Conservation (phyloP, 2,113 vertebrate genomes). For the Cryptomyrus ogoouensis region DNA sequence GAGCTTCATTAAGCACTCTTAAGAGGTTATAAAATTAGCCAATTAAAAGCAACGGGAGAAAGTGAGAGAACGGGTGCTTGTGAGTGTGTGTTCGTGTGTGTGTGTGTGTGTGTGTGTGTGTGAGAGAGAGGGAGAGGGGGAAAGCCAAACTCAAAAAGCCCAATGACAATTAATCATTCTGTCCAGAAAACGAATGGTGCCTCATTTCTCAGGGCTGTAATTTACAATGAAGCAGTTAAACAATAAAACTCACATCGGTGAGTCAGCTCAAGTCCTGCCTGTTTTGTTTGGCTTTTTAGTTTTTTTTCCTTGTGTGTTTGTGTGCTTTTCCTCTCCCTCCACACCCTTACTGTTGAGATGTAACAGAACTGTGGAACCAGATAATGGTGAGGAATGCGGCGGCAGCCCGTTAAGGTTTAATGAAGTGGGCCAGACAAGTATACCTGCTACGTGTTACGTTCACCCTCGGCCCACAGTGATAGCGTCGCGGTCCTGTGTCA, state of each 20-base stretch:
- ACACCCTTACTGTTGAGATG: constrained; percentile 24
- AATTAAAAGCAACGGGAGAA: constrained; percentile 52
- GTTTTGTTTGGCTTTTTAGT: constrained; percentile 11
- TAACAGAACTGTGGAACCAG: constrained; percentile 40
- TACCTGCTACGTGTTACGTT: constrained; percentile 23
- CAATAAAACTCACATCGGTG: constrained; percentile 57
- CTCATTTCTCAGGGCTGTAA: constrained; percentile 52
- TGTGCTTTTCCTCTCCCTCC: not conserved
- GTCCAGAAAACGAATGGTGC: constrained; percentile 59
- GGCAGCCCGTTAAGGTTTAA: constrained; percentile 43
- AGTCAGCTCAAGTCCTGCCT: constrained; percentile 44
- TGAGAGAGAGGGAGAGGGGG: constrained; percentile 4
- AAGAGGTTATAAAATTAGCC: constrained; percentile 61
- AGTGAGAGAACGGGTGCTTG: constrained; percentile 42
- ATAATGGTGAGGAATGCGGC: constrained; percentile 45
- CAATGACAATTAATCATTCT: constrained; percentile 63
- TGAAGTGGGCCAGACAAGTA: constrained; percentile 39
- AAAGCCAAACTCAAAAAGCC: constrained; percentile 11
- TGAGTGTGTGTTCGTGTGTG: constrained; percentile 10
- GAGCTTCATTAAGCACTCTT: constrained; percentile 28
- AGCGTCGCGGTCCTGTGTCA: not conserved
- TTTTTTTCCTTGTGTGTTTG: constrained; percentile 18
- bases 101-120: constrained; percentile 13
- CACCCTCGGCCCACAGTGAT: not conserved
- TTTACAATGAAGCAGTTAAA: constrained; percentile 57